Percentiles rank a stretch among this genome's conserved stretches.
These are phyloP conservation scores for Poeciliopsis infans DNA, from an alignment of 2,797 vertebrate genomes.

Conservation along the genomic window DNA sequence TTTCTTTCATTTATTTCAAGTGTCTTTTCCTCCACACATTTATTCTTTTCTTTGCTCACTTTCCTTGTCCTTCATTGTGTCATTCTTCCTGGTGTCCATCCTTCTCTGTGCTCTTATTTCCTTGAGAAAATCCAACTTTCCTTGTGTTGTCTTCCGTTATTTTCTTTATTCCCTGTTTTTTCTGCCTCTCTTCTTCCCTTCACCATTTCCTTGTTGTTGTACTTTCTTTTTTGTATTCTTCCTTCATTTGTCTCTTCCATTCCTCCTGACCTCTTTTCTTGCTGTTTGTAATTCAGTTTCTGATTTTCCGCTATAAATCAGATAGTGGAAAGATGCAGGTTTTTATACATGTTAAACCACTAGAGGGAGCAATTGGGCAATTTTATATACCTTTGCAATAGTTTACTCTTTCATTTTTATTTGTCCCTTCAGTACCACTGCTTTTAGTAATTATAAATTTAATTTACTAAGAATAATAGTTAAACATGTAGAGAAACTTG, in stretches of 20 bases:
- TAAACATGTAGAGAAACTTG: not conserved
- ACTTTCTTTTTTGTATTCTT: not conserved
- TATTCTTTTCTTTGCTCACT: not conserved
- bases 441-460: not conserved
- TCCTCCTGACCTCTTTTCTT: not conserved
- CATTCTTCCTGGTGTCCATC: not conserved
- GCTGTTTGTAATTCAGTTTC: not conserved
- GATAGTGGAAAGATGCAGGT: not conserved
- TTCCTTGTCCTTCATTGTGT: not conserved
- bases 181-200: not conserved
- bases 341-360: conserved; percentile 13
- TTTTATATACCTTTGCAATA: not conserved
- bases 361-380: conserved; percentile 27
- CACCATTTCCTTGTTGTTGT: not conserved
- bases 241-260: not conserved
- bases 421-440: not conserved
- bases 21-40: not conserved
- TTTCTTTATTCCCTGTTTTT: not conserved
- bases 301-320: not conserved
- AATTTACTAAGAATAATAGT: not conserved
- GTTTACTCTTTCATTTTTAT: not conserved
- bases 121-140: not conserved
- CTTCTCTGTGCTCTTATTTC: not conserved
- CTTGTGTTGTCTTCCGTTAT: not conserved
- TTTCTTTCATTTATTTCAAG: not conserved